Evolutionary conservation across 2,888 invertebrate species (phyloP), one percentile per base, ranked within the genome.

Genomic region (Macrophya annulata): DNA sequence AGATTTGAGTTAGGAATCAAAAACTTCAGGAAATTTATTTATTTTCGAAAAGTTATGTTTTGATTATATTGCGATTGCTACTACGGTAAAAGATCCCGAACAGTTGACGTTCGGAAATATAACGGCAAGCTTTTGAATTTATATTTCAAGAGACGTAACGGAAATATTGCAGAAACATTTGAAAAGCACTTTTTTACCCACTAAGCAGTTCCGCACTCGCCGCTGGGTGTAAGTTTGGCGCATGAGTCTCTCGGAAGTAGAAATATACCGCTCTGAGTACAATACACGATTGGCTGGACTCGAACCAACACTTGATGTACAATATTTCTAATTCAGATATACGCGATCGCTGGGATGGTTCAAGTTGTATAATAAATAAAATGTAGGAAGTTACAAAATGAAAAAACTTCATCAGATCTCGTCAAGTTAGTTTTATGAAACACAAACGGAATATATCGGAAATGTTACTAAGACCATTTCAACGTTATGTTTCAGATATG

Each of bases 1-100:
- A 40, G 9, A 43, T 72, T 72, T 72, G 74, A 84, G 51, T 84
- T 82, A 83, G 83, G 31, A 31, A 31, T 31, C 85, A 15, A 48
- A 31, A 31, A 31, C 3, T 31, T 31, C 31, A 31, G 31, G 31
- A 31, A 1, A 31, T 31, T 31, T 31, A 2, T 31, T 31, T 2
- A 31, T 2, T 31, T 31, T 31, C 31, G 3, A 31, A 31, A 31
- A 31, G 1, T 31, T 31, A 31, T 3, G 31, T 31, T 31, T 3
- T 31, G 31, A 3, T 31, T 31, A 31, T 9, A 55, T 55, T 55
- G n/a, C n/a, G 55, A 2, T n/a, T 55, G 55, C n/a, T 55, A n/a
- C 51, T 51, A 51, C n/a, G 17, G n/a, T 51, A n/a, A 51, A 51
- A 51, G 5, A 17, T 51, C 51, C 17, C n/a, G 51, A n/a, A 51